Conservation (phyloP, 2,797 vertebrate genomes). For the Podarcis siculus region DNA sequence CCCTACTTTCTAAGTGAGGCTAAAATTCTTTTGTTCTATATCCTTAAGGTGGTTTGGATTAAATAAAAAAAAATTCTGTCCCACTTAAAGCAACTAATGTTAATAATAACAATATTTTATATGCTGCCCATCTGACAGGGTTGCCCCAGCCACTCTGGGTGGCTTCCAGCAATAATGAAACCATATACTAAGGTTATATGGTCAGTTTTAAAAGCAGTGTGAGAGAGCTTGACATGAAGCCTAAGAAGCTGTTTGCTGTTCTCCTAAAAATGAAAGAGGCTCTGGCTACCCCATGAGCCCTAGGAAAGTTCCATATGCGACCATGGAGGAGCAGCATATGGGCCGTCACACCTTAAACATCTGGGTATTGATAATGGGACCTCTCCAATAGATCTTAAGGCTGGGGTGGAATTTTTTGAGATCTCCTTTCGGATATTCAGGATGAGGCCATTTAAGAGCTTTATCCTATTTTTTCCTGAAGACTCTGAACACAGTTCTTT, state of each 20-base stretch:
- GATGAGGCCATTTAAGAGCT: background rate
- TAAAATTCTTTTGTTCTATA: background rate
- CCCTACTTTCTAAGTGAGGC: background rate
- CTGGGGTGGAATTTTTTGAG: background rate
- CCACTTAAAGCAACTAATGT: background rate
- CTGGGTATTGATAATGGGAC: background rate
- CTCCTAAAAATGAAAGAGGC: background rate
- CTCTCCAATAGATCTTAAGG: background rate
- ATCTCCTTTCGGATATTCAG: background rate
- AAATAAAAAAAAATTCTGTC: background rate
- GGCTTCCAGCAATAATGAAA: background rate
- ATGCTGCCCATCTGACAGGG: too few relatives aligned
- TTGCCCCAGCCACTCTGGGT: too few relatives aligned
- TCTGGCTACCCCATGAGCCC: background rate
- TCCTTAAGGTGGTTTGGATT: background rate
- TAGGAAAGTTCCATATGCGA: background rate
- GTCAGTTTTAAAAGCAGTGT: background rate
- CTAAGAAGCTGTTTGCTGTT: background rate
- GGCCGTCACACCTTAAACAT: background rate
- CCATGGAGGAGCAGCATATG: background rate
- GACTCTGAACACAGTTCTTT: too few relatives aligned
- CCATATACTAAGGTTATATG: background rate
- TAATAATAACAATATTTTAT: too few relatives aligned
- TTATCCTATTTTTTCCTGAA: background rate
- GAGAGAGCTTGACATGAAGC: background rate